phyloP scores from a whole-genome alignment of 2,888 invertebrate genomes.

The Esperia sulphurella region DNA sequence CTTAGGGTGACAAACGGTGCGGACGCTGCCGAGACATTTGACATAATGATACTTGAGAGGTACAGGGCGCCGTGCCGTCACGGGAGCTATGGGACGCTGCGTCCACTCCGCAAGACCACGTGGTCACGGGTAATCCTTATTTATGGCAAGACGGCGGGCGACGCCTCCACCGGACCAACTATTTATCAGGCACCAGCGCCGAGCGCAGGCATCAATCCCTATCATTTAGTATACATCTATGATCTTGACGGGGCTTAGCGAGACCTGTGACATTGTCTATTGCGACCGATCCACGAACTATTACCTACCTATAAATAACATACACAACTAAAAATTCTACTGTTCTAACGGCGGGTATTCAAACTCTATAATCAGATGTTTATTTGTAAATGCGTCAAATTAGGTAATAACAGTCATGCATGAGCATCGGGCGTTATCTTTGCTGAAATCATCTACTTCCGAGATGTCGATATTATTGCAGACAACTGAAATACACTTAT shows the following conservation, averaged over 20 bases:
- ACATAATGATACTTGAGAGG: slow-evolving; percentile 48
- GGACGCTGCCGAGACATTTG: slow-evolving; percentile 42
- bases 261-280: neutral
- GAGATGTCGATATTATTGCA: no score
- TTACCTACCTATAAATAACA: neutral
- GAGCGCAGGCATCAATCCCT: slow-evolving; percentile 66
- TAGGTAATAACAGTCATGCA: no score
- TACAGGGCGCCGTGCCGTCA: slow-evolving; percentile 30
- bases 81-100: slow-evolving; percentile 20
- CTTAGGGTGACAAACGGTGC: slow-evolving; percentile 39
- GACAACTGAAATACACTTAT: no score
- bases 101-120: slow-evolving; percentile 67
- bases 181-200: slow-evolving; percentile 64
- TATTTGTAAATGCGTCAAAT: no score
- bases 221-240: slow-evolving; percentile 21
- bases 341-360: no score
- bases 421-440: no score
- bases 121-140: slow-evolving; percentile 77
- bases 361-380: no score
- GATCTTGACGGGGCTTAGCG: neutral
- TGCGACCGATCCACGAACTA: neutral
- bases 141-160: slow-evolving; percentile 74
- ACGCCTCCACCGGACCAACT: slow-evolving; percentile 68
- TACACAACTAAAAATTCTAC: no score
- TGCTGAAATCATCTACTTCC: no score